Base-by-base conservation (phyloP, 1,140 invertebrate species). In the Zaprionus camerounensis region DNA sequence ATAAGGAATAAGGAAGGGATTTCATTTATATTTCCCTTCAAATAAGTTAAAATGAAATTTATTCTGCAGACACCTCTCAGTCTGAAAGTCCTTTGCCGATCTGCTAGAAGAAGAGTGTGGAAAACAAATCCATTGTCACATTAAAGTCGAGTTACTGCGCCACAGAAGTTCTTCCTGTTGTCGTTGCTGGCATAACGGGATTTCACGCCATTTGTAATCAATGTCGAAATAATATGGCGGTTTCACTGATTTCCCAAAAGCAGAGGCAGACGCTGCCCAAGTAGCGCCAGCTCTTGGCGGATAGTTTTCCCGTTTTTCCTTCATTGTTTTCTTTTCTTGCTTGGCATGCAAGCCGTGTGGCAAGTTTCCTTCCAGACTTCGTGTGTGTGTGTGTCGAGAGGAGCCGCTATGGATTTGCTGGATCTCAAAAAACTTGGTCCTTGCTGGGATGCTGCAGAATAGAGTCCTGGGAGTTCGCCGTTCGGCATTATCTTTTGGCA, bases 141-240 rank as follows among this genome's bases (percentile, higher is more conserved):
- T 75, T 74, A 70, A 70, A 70, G 69, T 63, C 49, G 55, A 51
- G 36, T 75, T 75, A 41, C 34, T 64, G 61, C 67, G 31, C 1
- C n/a, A 22, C 46, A n/a, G 9, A 38, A 24, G 46, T 51, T 51
- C 11, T n/a, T 70, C 58, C 69, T 36, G 62, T 53, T 58, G 49
- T 20, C 28, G 26, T 22, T 62, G 65, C 36, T 44, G 49, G 49
- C 51, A 71, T 65, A 71, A 73, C 71, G 65, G 71, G 20, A 73
- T 22, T 65, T 70, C 56, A 62, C 66, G 67, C 78, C 71, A 81
- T 78, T 79, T 76, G 79, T 76, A 81, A 81, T 81, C 79, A 79
- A 79, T 81, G 79, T 76, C 67, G 78, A 73, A 78, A 80, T 81
- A 79, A 81, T 81, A 81, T 79, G 68, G 68, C 72, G 77, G 77